Percentiles rank a stretch among this genome's conserved stretches.
phyloP scores from a whole-genome alignment of 2,888 invertebrate species.

The Agrilus mali region DNA sequence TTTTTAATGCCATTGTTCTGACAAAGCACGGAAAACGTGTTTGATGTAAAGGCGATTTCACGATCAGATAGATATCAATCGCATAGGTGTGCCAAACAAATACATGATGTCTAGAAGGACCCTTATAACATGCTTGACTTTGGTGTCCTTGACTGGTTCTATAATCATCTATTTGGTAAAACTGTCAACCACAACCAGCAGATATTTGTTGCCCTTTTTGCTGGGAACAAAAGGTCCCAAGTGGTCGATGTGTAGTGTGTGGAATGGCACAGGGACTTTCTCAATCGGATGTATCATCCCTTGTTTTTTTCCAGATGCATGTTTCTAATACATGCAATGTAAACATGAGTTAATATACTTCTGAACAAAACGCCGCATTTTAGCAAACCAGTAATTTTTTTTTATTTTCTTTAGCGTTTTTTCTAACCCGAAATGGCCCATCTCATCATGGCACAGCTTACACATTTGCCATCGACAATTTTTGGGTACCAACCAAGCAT shows the following conservation, averaged over 20 bases:
- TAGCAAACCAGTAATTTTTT: conserved; percentile 5
- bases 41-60: too few species aligned
- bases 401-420: conserved; percentile 2
- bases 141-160: too few species aligned
- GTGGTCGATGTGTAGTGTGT: conserved; percentile 4
- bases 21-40: too few species aligned
- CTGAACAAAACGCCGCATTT: conserved; percentile 3
- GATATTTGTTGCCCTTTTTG: background rate
- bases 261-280: background rate
- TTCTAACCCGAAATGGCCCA: conserved; percentile 4
- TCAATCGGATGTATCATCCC: too few species aligned
- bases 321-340: conserved; percentile 5
- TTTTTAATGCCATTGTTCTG: too few species aligned
- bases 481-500: conserved; percentile 12
- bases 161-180: too few species aligned
- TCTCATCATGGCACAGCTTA: conserved; percentile 5
- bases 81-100: too few species aligned
- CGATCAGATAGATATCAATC: too few species aligned
- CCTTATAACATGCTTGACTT: too few species aligned
- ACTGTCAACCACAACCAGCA: conserved; percentile 1
- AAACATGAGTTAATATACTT: conserved; percentile 6
- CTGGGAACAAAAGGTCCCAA: conserved; percentile 5
- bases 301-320: background rate
- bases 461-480: conserved; percentile 10
- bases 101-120: too few species aligned